Percentiles rank a stretch among this genome's conserved stretches.
Evolutionary conservation across 1,140 invertebrate species (phyloP).

Genomic region (Camponotus floridanus): DNA sequence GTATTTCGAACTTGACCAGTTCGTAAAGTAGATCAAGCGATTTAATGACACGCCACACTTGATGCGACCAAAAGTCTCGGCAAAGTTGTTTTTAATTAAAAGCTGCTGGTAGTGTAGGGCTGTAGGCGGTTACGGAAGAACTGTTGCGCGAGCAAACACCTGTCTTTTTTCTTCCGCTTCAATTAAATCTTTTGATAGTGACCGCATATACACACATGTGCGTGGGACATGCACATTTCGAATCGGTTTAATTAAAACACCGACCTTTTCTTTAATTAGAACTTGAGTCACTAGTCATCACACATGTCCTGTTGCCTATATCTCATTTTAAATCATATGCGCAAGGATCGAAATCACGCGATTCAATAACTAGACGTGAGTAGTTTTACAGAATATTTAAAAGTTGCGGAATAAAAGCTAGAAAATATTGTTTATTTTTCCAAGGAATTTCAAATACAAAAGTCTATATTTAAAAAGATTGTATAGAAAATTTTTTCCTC

Average conservation of each 20-base stretch:
- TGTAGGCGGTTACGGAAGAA: constrained; percentile 32
- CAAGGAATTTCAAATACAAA: not conserved
- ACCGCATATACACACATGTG: not conserved
- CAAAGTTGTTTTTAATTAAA: constrained; percentile 72
- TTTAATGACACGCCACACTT: constrained; percentile 28
- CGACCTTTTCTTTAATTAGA: constrained; percentile 65
- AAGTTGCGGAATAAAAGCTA: not conserved
- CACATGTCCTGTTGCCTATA: constrained; percentile 13
- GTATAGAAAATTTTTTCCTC: not conserved
- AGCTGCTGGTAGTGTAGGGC: constrained; percentile 27
- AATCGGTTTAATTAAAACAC: constrained; percentile 70
- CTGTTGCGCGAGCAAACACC: constrained; percentile 8
- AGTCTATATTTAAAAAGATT: not conserved
- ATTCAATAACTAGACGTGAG: not conserved
- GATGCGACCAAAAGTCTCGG: constrained; percentile 29
- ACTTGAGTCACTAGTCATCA: constrained; percentile 26
- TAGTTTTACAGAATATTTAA: not conserved
- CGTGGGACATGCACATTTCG: constrained; percentile 43
- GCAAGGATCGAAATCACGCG: constrained; percentile 15
- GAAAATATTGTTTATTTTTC: not conserved
- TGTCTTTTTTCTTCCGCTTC: constrained; percentile 39
- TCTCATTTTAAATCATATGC: constrained; percentile 16
- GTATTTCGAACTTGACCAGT: constrained; percentile 19
- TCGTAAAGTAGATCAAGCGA: constrained; percentile 4
- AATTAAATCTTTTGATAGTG: constrained; percentile 70